A percentile compares a stretch with the other conserved stretches of the same genome.
These are phyloP conservation scores for Gallinago media DNA, from an alignment of 2,113 vertebrate genomes.

Conservation along the genomic window DNA sequence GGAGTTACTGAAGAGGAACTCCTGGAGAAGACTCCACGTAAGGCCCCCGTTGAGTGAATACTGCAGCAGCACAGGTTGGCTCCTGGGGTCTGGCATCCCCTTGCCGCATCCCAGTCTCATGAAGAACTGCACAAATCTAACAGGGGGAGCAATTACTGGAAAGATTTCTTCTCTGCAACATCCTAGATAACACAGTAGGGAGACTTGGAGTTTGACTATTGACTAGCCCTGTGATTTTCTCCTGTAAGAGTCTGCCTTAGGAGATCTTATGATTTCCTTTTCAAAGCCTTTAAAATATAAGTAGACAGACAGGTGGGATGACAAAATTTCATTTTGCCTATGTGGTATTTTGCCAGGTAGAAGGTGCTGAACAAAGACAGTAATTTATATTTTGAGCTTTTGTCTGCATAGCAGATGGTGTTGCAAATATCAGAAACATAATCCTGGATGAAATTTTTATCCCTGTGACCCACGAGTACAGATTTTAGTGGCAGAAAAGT, in stretches of 20 bases:
- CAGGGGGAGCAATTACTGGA: constrained; percentile 10
- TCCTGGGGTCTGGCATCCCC: constrained; percentile 92
- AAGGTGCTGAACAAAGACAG: neutral
- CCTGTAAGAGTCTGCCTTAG: neutral
- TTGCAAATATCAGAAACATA: constrained; percentile 12
- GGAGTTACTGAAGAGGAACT: constrained; percentile 96
- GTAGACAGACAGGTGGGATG: neutral
- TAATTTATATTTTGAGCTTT: constrained; percentile 30
- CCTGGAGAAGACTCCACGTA: constrained; percentile 91
- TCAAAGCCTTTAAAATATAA: neutral
- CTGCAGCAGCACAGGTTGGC: constrained; percentile 94
- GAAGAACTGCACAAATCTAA: constrained; percentile 98
- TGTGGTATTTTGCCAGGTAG: neutral
- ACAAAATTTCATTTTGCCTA: neutral
- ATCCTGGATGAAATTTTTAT: constrained; percentile 46
- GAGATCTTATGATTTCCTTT: neutral
- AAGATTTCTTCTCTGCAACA: neutral
- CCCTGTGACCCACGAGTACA: neutral
- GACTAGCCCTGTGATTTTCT: neutral
- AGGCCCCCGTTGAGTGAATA: constrained; percentile 94
- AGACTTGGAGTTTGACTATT: neutral
- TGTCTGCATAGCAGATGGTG: constrained; percentile 28
- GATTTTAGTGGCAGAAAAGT: constrained; percentile 30
- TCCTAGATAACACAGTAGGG: neutral
- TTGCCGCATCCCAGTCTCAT: constrained; percentile 96